Evolutionary conservation across 2,113 vertebrate species (phyloP).

Genomic region (Balaeniceps rex): DNA sequence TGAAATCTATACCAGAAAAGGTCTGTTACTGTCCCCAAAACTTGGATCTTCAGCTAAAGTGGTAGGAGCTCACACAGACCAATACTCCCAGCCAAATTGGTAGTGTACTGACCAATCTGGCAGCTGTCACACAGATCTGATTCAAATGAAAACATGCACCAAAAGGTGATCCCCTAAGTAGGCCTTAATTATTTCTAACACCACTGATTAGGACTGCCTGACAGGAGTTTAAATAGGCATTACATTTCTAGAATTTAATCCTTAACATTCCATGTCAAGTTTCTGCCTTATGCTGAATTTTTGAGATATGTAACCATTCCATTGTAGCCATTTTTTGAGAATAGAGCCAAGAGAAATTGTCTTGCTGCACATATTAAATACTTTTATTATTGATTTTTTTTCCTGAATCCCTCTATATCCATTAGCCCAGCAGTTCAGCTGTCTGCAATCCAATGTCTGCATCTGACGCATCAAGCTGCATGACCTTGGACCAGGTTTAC

Average conservation of each 20-base stretch:
- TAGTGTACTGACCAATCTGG: background rate
- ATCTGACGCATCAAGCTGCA: background rate
- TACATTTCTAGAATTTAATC: background rate
- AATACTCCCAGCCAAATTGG: background rate
- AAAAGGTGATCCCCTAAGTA: background rate
- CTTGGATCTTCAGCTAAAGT: background rate
- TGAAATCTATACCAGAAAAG: background rate
- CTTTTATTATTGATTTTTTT: background rate
- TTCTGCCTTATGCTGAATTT: background rate
- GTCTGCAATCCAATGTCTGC: background rate
- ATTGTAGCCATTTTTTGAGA: background rate
- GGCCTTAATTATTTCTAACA: background rate
- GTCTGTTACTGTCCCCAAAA: background rate
- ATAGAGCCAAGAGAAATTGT: background rate
- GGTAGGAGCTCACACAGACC: background rate
- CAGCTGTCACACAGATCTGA: background rate
- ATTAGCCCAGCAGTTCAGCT: background rate
- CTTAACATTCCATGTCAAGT: background rate
- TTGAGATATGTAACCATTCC: background rate
- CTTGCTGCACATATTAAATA: background rate
- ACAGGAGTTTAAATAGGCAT: background rate
- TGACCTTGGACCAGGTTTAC: background rate
- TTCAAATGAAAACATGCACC: background rate
- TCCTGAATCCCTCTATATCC: background rate
- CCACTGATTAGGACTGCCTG: background rate